These are phyloP conservation scores for Ectemnius continuus DNA, from an alignment of 2,888 invertebrate species.

Conservation along the genomic window DNA sequence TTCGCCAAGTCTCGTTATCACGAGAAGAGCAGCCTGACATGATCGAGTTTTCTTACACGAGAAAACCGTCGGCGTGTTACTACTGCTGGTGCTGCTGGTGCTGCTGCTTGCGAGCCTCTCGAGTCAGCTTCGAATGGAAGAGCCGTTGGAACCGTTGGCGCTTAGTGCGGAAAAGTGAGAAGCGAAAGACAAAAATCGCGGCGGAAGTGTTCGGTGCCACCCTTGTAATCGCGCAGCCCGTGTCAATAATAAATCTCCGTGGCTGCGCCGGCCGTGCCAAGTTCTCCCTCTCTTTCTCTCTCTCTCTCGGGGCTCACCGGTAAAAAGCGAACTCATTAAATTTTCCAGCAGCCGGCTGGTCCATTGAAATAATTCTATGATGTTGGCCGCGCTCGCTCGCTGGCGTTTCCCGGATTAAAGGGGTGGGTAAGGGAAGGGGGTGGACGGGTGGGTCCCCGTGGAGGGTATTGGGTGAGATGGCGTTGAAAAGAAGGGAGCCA, in stretches of 20 bases:
- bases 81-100: no score
- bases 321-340: slow-evolving; percentile 71
- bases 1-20: slow-evolving; percentile 51
- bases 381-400: slow-evolving; percentile 26
- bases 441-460: background rate
- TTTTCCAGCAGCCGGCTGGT: slow-evolving; percentile 65
- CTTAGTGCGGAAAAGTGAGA: background rate
- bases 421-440: background rate
- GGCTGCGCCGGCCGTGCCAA: slow-evolving; percentile 16
- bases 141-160: background rate
- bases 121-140: background rate
- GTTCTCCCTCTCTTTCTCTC: slow-evolving; percentile 22
- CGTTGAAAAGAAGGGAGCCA: background rate
- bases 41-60: slow-evolving; percentile 30
- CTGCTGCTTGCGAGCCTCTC: background rate
- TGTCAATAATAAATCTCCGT: slow-evolving; percentile 58
- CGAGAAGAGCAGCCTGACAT: slow-evolving; percentile 32
- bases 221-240: background rate
- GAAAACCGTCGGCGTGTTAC: background rate
- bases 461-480: slow-evolving; percentile 17
- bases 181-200: background rate
- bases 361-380: slow-evolving; percentile 72
- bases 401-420: background rate
- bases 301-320: slow-evolving; percentile 43
- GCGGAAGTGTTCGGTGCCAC: background rate